Percentiles rank a stretch among this genome's conserved stretches.
Conservation (phyloP, 2,113 vertebrate species). For the Carassius gibelio region DNA sequence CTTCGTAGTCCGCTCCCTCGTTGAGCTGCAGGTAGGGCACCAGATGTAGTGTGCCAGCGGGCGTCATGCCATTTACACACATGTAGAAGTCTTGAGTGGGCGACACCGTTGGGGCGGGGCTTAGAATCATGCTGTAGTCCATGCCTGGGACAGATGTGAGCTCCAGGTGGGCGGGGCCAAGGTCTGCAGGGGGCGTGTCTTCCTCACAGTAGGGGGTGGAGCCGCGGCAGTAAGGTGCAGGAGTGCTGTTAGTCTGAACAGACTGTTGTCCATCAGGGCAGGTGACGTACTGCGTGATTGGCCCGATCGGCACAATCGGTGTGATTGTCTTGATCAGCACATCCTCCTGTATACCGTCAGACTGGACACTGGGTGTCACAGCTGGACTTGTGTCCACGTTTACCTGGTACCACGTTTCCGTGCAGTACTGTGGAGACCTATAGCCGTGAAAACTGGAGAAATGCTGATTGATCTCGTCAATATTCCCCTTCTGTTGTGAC, state of each 20-base stretch:
- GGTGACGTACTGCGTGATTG: no score
- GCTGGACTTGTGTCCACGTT: conserved; percentile 50
- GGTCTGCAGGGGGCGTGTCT: no score
- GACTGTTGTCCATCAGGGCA: not conserved
- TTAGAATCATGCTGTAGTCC: conserved; percentile 65
- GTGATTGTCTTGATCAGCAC: no score
- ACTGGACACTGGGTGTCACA: not conserved
- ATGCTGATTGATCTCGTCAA: conserved; percentile 74
- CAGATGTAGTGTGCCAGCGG: conserved; percentile 45
- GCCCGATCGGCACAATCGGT: no score
- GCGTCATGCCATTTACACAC: no score
- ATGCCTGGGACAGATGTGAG: conserved; percentile 52
- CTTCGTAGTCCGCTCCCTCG: conserved; percentile 1
- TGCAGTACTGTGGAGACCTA: conserved; percentile 59
- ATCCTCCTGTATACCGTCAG: not conserved
- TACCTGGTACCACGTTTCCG: conserved; percentile 69
- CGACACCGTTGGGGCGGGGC: not conserved
- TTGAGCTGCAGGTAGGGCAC: conserved; percentile 59
- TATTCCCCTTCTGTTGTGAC: conserved; percentile 69
- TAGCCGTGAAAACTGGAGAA: conserved; percentile 74
- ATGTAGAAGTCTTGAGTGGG: no score
- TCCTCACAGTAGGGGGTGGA: no score
- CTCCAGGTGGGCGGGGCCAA: not conserved
- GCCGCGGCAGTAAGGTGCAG: not conserved
- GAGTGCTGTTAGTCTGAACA: not conserved